phyloP scores from a whole-genome alignment of 2,113 vertebrate genomes.

The Engystomops pustulosus region DNA sequence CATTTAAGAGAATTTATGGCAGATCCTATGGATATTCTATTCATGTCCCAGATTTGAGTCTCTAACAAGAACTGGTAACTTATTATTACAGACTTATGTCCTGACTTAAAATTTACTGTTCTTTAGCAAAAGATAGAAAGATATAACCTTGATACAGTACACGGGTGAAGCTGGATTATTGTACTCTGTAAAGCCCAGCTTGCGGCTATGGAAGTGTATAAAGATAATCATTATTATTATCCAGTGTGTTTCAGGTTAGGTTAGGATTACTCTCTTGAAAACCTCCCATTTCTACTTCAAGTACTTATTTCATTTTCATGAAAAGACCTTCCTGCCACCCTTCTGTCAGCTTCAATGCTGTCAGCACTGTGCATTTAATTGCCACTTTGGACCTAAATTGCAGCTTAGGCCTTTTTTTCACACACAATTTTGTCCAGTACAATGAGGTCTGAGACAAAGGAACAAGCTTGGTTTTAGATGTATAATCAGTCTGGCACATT shows the following conservation, averaged over 20 bases:
- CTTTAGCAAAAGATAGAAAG: not conserved
- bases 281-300: conserved; percentile 32
- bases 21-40: too few relatives aligned
- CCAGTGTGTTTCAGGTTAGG: conserved; percentile 11
- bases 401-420: conserved; percentile 41
- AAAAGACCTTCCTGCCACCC: conserved; percentile 55
- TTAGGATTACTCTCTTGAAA: conserved; percentile 21
- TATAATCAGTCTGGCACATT: not conserved
- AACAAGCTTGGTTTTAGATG: not conserved
- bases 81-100: too few relatives aligned
- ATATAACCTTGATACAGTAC: not conserved
- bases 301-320: conserved; percentile 43
- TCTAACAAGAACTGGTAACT: too few relatives aligned
- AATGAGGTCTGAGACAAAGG: conserved; percentile 15
- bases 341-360: conserved; percentile 34
- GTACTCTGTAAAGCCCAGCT: conserved; percentile 2
- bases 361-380: conserved; percentile 51
- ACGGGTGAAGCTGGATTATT: not conserved
- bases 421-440: not conserved
- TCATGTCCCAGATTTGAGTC: too few relatives aligned
- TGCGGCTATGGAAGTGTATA: conserved; percentile 47
- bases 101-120: not conserved
- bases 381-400: conserved; percentile 33
- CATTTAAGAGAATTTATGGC: too few relatives aligned
- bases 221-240: conserved; percentile 57